phyloP scores from a whole-genome alignment of 2,888 invertebrate species.

The Meandrusa payeni region DNA sequence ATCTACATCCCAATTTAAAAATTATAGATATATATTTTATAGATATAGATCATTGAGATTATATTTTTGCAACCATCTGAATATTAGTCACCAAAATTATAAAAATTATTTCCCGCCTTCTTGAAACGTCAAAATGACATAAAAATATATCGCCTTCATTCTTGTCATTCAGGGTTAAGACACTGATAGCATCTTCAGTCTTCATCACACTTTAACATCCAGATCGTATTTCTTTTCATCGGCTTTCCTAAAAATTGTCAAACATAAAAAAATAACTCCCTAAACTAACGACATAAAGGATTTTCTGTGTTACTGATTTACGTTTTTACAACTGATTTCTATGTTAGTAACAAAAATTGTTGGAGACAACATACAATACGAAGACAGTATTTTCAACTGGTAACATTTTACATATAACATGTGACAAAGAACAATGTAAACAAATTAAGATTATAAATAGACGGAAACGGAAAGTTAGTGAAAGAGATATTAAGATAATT shows the following conservation, averaged over 20 bases:
- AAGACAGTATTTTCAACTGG: neutral
- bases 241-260: constrained; percentile 62
- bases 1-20: too few species aligned
- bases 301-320: too few species aligned
- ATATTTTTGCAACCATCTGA: constrained; percentile 3
- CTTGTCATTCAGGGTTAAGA: constrained; percentile 27
- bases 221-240: constrained; percentile 71
- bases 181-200: constrained; percentile 29
- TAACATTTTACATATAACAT: neutral
- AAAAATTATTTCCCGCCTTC: neutral
- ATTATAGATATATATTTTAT: too few species aligned
- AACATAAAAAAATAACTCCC: constrained; percentile 32
- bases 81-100: neutral
- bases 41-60: too few species aligned
- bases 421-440: constrained; percentile 2
- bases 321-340: neutral
- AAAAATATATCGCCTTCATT: neutral
- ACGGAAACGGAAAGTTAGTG: constrained; percentile 23
- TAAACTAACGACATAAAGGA: too few species aligned
- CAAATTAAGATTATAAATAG: constrained; percentile 15
- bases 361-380: neutral
- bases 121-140: constrained; percentile 3
- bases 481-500: constrained; percentile 19
- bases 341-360: neutral
- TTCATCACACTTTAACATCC: constrained; percentile 63